A percentile compares a stretch with the other conserved stretches of the same genome.
These are phyloP conservation scores for Chiloscyllium plagiosum DNA, from an alignment of 2,113 vertebrate genomes.

Conservation along the genomic window DNA sequence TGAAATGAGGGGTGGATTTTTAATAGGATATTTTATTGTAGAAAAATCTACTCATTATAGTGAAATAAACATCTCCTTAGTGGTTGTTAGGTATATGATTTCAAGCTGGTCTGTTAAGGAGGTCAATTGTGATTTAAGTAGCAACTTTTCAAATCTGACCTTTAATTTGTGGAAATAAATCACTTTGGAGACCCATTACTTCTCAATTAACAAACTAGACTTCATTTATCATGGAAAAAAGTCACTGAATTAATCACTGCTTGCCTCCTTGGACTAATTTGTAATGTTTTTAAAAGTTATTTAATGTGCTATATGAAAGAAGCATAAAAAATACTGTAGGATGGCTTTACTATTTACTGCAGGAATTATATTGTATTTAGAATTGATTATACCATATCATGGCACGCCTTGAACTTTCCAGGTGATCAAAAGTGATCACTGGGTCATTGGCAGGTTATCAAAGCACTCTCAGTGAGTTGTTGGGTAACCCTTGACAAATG, in stretches of 20 bases:
- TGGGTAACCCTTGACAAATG: conserved; percentile 20
- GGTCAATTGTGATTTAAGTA: conserved; percentile 4
- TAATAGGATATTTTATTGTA: neutral
- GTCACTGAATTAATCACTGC: neutral
- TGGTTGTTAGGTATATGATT: neutral
- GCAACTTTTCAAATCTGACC: conserved; percentile 20
- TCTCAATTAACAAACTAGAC: conserved; percentile 29
- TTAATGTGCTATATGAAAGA: neutral
- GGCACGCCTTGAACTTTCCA: neutral
- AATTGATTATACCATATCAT: conserved; percentile 17
- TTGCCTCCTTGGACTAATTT: conserved; percentile 21
- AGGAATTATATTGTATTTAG: neutral
- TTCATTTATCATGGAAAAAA: conserved; percentile 19
- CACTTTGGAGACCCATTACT: conserved; percentile 29
- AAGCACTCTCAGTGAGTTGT: neutral
- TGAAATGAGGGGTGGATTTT: conserved; percentile 7
- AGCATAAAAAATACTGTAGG: neutral
- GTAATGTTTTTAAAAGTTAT: conserved; percentile 5
- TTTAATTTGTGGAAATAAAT: conserved; percentile 31
- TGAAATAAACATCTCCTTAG: neutral
- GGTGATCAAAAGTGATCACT: neutral
- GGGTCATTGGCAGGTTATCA: conserved; percentile 25
- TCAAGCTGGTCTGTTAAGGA: neutral
- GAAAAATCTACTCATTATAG: neutral
- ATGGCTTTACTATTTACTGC: neutral